phyloP scores from a whole-genome alignment of 2,113 vertebrate genomes.

The Halichoeres trimaculatus region DNA sequence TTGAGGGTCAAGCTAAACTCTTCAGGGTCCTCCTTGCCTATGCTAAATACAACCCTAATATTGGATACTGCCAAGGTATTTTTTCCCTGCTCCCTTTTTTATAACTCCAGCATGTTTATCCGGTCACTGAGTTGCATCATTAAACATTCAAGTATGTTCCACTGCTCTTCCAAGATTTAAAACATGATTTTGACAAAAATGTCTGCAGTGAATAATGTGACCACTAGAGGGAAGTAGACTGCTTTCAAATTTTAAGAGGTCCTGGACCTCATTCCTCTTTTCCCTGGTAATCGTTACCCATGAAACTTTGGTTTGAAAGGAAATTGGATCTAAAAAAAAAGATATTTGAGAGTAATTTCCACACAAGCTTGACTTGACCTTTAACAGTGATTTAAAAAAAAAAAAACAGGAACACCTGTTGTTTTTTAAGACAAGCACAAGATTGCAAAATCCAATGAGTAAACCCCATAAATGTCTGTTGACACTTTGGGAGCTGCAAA shows the following conservation, averaged over 20 bases:
- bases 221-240: constrained; percentile 58
- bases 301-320: too few species aligned
- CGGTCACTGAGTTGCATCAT: not conserved
- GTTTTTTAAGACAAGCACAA: too few species aligned
- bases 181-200: not conserved
- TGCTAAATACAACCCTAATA: constrained; percentile 76
- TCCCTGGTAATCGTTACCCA: too few species aligned
- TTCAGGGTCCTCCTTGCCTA: constrained; percentile 81
- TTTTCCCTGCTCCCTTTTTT: not conserved
- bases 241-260: not conserved
- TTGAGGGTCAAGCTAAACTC: constrained; percentile 83
- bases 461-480: too few species aligned
- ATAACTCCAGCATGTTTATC: not conserved
- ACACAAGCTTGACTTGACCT: too few species aligned
- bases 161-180: not conserved
- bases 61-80: constrained; percentile 83
- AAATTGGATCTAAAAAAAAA: too few species aligned
- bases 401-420: too few species aligned
- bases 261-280: not conserved
- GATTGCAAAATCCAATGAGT: too few species aligned
- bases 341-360: too few species aligned
- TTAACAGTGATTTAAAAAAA: too few species aligned
- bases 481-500: too few species aligned
- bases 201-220: constrained; percentile 16
- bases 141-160: not conserved